Conservation (phyloP, 2,113 vertebrate genomes). For the Origma solitaria region DNA sequence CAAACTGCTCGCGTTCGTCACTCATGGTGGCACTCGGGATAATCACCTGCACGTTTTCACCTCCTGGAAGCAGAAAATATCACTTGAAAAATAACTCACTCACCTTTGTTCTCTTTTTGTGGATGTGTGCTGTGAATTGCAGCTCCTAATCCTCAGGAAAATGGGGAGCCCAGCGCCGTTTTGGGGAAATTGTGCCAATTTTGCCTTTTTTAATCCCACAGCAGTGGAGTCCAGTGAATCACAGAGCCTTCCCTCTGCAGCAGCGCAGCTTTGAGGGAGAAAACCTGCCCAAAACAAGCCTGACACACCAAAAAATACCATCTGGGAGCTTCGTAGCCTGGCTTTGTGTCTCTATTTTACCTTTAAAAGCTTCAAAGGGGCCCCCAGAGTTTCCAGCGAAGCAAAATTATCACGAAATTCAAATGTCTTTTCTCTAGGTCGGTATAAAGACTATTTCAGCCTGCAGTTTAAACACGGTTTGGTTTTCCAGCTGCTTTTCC, state of each 20-base stretch:
- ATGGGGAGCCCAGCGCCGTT: neutral
- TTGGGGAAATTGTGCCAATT: neutral
- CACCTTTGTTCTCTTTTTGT: neutral
- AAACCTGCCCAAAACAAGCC: neutral
- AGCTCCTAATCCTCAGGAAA: neutral
- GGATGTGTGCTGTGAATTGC: neutral
- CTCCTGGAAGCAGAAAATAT: neutral
- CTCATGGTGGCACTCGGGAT: too few relatives aligned
- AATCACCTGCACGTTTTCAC: neutral
- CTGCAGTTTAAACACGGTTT: neutral
- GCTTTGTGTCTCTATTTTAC: neutral
- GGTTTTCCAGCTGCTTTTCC: neutral
- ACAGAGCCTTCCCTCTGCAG: neutral
- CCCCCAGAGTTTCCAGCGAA: neutral
- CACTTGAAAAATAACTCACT: neutral
- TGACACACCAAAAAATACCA: neutral
- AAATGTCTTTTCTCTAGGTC: accelerated
- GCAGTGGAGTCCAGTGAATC: neutral
- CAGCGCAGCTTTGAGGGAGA: neutral
- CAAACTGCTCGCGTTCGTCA: neutral
- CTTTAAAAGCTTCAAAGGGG: neutral
- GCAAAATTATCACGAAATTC: neutral
- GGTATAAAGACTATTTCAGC: neutral
- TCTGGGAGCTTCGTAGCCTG: neutral
- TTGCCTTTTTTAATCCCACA: neutral